Evolutionary conservation across 2,797 vertebrate species (phyloP).

Genomic region (Oophaga sylvatica): DNA sequence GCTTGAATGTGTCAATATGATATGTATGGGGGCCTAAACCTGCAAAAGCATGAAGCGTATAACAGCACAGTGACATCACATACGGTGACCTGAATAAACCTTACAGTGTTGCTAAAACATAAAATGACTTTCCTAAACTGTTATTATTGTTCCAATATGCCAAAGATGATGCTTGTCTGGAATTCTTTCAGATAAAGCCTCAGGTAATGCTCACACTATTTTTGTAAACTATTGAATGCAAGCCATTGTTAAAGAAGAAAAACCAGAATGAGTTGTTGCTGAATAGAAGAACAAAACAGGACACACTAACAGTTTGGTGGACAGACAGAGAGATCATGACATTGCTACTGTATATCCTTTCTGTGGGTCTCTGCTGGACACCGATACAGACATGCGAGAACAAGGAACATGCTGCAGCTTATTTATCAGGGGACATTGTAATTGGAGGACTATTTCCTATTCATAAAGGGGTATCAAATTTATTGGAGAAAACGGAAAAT

Average conservation of each 20-base stretch:
- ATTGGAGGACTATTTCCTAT: slow-evolving; percentile 39
- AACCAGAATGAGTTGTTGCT: background rate
- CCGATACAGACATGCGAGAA: background rate
- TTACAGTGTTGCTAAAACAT: too few species aligned
- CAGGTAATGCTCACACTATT: background rate
- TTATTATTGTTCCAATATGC: too few species aligned
- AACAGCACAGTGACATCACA: too few species aligned
- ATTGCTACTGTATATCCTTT: background rate
- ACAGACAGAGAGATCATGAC: background rate
- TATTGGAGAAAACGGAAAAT: background rate
- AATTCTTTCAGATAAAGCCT: background rate
- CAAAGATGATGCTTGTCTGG: too few species aligned
- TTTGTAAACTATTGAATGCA: background rate
- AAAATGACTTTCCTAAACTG: too few species aligned
- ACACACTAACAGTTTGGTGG: background rate
- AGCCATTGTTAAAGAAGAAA: background rate
- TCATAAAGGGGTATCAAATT: slow-evolving; percentile 8
- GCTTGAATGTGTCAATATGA: too few species aligned
- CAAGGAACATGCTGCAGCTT: background rate
- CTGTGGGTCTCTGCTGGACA: background rate
- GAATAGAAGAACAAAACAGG: background rate
- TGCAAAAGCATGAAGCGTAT: too few species aligned
- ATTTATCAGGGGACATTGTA: slow-evolving; percentile 9
- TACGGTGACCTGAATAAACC: too few species aligned
- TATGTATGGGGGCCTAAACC: too few species aligned